Conservation (phyloP, 2,113 vertebrate genomes). For the Buteo buteo region DNA sequence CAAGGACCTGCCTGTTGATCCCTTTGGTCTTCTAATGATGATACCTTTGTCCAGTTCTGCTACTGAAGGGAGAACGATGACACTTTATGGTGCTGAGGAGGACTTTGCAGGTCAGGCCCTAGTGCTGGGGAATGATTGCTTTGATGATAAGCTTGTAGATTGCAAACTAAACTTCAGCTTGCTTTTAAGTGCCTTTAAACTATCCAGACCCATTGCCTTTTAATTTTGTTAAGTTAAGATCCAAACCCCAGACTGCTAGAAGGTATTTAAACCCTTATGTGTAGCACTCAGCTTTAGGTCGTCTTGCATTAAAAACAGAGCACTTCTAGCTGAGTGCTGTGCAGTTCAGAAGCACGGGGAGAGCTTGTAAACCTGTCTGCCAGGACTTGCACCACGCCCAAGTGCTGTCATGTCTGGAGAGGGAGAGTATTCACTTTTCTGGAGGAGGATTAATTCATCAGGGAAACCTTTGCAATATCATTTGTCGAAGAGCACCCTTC, state of each 20-base stretch:
- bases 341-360: not conserved
- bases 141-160: not conserved
- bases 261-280: accelerated
- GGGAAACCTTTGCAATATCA: not conserved
- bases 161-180: not conserved
- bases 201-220: not conserved
- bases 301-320: not conserved
- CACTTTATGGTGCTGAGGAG: constrained; percentile 77
- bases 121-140: not conserved
- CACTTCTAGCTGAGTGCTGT: not conserved
- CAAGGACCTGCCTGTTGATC: not conserved
- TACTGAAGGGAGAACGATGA: constrained; percentile 85
- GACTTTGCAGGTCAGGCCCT: constrained; percentile 13
- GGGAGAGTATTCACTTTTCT: not conserved
- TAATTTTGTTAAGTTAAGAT: not conserved
- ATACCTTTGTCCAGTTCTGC: constrained; percentile 92
- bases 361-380: not conserved
- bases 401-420: not conserved
- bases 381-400: not conserved
- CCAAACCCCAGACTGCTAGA: not conserved
- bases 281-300: not conserved
- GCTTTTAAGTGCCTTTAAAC: not conserved
- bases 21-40: constrained; percentile 81
- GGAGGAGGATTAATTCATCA: not conserved
- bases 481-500: not conserved